Evolutionary conservation across 2,888 invertebrate species (phyloP).

Genomic region (Esperia sulphurella): DNA sequence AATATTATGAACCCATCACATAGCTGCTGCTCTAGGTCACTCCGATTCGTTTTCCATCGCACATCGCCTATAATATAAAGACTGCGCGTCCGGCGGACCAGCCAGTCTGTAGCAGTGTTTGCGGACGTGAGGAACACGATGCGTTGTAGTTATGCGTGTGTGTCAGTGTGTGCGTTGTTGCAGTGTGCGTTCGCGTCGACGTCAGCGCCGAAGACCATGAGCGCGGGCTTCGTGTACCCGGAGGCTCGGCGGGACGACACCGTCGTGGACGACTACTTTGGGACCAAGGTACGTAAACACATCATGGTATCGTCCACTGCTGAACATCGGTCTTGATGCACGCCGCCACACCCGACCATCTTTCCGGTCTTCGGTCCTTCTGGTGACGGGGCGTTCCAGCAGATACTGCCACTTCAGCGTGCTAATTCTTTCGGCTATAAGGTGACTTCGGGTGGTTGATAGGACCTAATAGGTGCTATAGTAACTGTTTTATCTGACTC

Average conservation of each 20-base stretch:
- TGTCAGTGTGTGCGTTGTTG: conserved; percentile 58
- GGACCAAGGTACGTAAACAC: conserved; percentile 86
- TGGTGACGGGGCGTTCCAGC: too few relatives aligned
- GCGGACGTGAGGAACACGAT: conserved; percentile 28
- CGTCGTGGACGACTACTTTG: conserved; percentile 89
- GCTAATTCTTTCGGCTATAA: too few relatives aligned
- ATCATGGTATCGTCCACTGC: too few relatives aligned
- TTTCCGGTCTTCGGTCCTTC: too few relatives aligned
- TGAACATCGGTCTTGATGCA: too few relatives aligned
- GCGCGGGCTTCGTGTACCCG: conserved; percentile 84
- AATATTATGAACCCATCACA: conserved; percentile 5
- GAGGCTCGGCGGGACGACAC: conserved; percentile 86
- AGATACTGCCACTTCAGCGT: too few relatives aligned
- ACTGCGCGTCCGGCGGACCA: conserved; percentile 28
- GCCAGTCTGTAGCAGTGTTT: conserved; percentile 41
- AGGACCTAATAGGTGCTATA: too few relatives aligned
- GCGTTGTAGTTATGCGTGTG: conserved; percentile 33
- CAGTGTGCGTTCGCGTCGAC: conserved; percentile 60
- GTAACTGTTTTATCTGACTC: too few relatives aligned
- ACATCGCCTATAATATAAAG: conserved; percentile 26
- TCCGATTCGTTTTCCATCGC: conserved; percentile 35
- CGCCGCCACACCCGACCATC: too few relatives aligned
- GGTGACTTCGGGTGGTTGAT: too few relatives aligned
- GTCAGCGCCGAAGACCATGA: conserved; percentile 58
- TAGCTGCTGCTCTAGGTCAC: conserved; percentile 18